These are phyloP conservation scores for Diorhabda sublineata DNA, from an alignment of 1,140 invertebrate genomes.

Conservation along the genomic window DNA sequence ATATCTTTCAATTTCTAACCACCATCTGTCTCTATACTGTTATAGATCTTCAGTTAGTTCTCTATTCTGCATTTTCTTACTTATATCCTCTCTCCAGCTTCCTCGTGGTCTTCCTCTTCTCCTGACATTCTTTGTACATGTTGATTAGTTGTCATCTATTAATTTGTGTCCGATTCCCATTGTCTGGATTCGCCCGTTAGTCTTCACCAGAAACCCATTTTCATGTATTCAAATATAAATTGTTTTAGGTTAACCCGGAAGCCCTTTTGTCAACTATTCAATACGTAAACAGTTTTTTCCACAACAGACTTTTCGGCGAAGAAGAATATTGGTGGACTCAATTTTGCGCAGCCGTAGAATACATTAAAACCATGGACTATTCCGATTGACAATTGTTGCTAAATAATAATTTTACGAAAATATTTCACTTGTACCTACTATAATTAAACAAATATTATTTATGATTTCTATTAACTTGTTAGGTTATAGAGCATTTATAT, in stretches of 20 bases:
- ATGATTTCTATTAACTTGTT: constrained; percentile 32
- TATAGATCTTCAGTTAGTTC: too few relatives aligned
- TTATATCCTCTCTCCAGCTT: too few relatives aligned
- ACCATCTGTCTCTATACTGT: too few relatives aligned
- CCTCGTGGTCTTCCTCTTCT: too few relatives aligned
- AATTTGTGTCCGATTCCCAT: too few relatives aligned
- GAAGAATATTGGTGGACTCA: constrained; percentile 99
- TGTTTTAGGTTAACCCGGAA: constrained; percentile 81
- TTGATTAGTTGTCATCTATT: too few relatives aligned
- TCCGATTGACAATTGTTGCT: constrained; percentile 41
- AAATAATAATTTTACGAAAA: constrained; percentile 24
- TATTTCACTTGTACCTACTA: constrained; percentile 19
- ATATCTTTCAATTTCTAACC: too few relatives aligned
- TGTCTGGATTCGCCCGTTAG: too few relatives aligned
- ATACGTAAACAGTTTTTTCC: constrained; percentile 92
- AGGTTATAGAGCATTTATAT: constrained; percentile 33
- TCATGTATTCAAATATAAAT: too few relatives aligned
- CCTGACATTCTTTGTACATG: too few relatives aligned
- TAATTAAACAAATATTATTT: constrained; percentile 20
- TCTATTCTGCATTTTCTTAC: too few relatives aligned
- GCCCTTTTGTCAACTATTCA: constrained; percentile 94
- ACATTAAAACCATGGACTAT: constrained; percentile 97
- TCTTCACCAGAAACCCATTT: too few relatives aligned
- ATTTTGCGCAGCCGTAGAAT: constrained; percentile 93
- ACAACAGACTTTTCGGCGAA: constrained; percentile 78